A percentile compares a stretch with the other conserved stretches of the same genome.
Evolutionary conservation across 2,797 vertebrate genomes (phyloP).

Genomic region (Coracias cyanogaster): DNA sequence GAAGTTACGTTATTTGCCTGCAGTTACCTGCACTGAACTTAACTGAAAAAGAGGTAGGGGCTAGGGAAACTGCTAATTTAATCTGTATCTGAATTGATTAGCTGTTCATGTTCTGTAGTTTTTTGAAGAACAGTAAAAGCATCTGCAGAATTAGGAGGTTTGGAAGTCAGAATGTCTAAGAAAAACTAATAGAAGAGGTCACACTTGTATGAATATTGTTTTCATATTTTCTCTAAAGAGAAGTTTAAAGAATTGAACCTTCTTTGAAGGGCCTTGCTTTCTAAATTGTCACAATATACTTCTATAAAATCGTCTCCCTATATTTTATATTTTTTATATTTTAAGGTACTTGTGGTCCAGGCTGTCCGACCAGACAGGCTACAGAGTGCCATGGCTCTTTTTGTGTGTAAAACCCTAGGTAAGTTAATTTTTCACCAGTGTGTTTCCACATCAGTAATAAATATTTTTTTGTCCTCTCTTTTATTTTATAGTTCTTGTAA

Average conservation of each 20-base stretch:
- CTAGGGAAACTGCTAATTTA: not conserved
- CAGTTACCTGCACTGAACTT: not conserved
- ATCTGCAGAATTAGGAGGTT: not conserved
- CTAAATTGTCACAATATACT: not conserved
- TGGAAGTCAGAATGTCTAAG: not conserved
- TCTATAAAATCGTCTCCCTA: not conserved
- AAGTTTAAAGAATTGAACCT: not conserved
- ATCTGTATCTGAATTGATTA: not conserved
- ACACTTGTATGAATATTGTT: too few species aligned
- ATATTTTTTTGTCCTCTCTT: not conserved
- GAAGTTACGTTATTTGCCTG: not conserved
- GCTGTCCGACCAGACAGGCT: slow-evolving; percentile 91
- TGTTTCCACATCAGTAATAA: not conserved
- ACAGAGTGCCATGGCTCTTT: slow-evolving; percentile 91
- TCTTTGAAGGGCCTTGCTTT: not conserved
- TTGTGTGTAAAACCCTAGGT: slow-evolving; percentile 90
- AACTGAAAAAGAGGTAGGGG: not conserved
- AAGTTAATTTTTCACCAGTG: slow-evolving; percentile 59
- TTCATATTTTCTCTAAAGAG: not conserved
- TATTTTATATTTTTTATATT: too few species aligned
- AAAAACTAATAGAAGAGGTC: too few species aligned
- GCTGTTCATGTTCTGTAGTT: not conserved
- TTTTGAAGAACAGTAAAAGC: not conserved
- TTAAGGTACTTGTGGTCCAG: slow-evolving; percentile 91
- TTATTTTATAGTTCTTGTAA: not conserved